Base-by-base conservation (phyloP, 2,797 vertebrate genomes). In the Intellagama lesueurii region DNA sequence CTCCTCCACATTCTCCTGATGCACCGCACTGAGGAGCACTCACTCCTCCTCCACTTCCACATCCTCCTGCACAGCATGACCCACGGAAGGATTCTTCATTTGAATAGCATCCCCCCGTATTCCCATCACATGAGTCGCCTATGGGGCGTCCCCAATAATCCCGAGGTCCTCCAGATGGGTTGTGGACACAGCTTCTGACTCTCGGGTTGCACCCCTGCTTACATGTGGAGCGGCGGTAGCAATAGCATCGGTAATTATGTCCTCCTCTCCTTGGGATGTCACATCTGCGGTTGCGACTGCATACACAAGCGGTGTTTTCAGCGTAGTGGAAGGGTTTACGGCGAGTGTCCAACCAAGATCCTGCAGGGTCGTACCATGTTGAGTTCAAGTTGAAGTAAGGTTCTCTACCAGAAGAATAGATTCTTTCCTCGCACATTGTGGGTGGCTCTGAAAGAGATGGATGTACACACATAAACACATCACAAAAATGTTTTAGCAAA, bases 351-450 rank as follows among this genome's bases (percentile, higher is more conserved):
- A 96, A 32, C 95, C 95, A 96, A 1, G 95, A 96, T 0, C 95
- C 95, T 0, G 95, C 19, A 0, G 95, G 95, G 0, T 93, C 95
- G 0, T 96, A 96, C 94, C 95, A 96, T 0, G 95, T 95, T 11
- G 95, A 96, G 70, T 96, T 96, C 47, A 94, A n/a, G 92, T 96
- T 96, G 94, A 93, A 96, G 92, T 22, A 96, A 0, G 95, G 92
- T 32, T 96, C 95, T 56, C 95, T 93, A n/a, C 95, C 95, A 0
- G 95, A 95, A 22, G 95, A 96, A 60, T 88, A 95, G 1, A 92
- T 95, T 94, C 95, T 94, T 11, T 3, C 0, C 26, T 73, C 66
- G 19, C 40, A 0, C 52, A 49, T 35, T 0, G 0, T 17, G 0
- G 0, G 19, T 40, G 24, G 4, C 30, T 35, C 90, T 92, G 91